Percentiles rank a stretch among this genome's conserved stretches.
phyloP scores from a whole-genome alignment of 2,888 invertebrate species.

The Andricus quercusramuli region DNA sequence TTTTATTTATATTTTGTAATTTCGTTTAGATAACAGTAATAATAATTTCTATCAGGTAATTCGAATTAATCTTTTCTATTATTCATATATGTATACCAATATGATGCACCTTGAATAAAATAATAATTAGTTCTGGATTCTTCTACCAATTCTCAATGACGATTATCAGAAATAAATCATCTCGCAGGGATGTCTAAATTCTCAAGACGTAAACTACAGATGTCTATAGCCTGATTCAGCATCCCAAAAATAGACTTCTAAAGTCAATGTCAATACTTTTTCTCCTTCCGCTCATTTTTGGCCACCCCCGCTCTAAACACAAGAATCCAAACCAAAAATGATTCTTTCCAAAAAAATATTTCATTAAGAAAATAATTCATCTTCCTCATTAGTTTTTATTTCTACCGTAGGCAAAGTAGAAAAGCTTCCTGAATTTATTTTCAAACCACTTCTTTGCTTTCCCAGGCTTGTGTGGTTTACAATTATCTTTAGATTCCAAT shows the following conservation, averaged over 20 bases:
- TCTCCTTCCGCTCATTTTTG: slow-evolving; percentile 1
- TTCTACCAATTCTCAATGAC: background rate
- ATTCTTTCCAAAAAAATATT: background rate
- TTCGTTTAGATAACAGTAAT: too few species aligned
- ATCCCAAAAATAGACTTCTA: slow-evolving; percentile 18
- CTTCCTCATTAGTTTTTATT: background rate
- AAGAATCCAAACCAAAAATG: background rate
- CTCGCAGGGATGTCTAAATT: background rate
- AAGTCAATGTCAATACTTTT: slow-evolving; percentile 39
- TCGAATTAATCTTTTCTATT: too few species aligned
- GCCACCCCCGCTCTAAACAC: background rate
- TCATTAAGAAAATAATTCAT: background rate
- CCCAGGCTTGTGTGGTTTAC: slow-evolving; percentile 2
- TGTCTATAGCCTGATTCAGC: slow-evolving; percentile 11
- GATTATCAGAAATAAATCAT: slow-evolving; percentile 24
- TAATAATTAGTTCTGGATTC: background rate
- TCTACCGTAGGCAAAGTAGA: background rate
- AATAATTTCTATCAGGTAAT: too few species aligned
- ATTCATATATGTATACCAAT: too few species aligned
- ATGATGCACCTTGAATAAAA: background rate
- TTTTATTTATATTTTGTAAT: too few species aligned
- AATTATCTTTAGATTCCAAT: slow-evolving; percentile 13
- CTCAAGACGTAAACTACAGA: slow-evolving; percentile 1
- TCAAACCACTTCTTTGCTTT: background rate
- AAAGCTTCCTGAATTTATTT: slow-evolving; percentile 9